Percentiles rank a stretch among this genome's conserved stretches.
These are phyloP conservation scores for Drosophila mojavensis DNA, from an alignment of 1,140 invertebrate genomes.

Conservation along the genomic window DNA sequence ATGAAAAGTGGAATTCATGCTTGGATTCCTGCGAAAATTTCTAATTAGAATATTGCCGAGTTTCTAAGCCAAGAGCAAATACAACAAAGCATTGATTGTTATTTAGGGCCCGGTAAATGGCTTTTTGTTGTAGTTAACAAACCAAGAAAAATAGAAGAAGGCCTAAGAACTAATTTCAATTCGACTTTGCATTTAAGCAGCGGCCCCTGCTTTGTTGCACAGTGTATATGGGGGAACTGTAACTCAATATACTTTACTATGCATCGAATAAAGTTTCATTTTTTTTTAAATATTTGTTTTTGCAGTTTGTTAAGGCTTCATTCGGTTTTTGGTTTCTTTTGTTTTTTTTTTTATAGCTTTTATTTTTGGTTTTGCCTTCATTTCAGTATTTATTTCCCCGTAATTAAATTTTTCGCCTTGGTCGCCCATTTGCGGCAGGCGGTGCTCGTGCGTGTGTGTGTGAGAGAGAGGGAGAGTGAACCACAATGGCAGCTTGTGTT, in stretches of 20 bases:
- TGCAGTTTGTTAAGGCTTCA: slow-evolving; percentile 24
- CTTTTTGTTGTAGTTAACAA: neutral
- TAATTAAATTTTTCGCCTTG: slow-evolving; percentile 82
- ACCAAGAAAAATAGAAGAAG: neutral
- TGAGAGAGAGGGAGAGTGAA: neutral
- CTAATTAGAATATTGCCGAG: slow-evolving; percentile 31
- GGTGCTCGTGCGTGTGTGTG: neutral
- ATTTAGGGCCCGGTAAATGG: slow-evolving; percentile 40
- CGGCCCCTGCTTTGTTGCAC: neutral
- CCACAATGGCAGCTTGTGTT: slow-evolving; percentile 21
- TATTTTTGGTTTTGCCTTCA: slow-evolving; percentile 41
- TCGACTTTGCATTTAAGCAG: neutral
- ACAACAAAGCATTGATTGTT: slow-evolving; percentile 45
- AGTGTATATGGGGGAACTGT: slow-evolving; percentile 7
- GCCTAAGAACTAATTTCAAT: slow-evolving; percentile 24
- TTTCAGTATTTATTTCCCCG: slow-evolving; percentile 76
- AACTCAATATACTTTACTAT: slow-evolving; percentile 20
- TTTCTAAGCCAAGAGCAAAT: slow-evolving; percentile 11
- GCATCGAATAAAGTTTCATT: neutral
- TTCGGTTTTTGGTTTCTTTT: slow-evolving; percentile 63
- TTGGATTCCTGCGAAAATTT: slow-evolving; percentile 28
- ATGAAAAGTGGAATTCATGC: slow-evolving; percentile 31
- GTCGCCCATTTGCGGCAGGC: slow-evolving; percentile 32
- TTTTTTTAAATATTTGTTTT: slow-evolving; percentile 37
- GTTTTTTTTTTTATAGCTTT: slow-evolving; percentile 39